Evolutionary conservation across 2,888 invertebrate genomes (phyloP).

Genomic region (Exephanes ischioxanthus): DNA sequence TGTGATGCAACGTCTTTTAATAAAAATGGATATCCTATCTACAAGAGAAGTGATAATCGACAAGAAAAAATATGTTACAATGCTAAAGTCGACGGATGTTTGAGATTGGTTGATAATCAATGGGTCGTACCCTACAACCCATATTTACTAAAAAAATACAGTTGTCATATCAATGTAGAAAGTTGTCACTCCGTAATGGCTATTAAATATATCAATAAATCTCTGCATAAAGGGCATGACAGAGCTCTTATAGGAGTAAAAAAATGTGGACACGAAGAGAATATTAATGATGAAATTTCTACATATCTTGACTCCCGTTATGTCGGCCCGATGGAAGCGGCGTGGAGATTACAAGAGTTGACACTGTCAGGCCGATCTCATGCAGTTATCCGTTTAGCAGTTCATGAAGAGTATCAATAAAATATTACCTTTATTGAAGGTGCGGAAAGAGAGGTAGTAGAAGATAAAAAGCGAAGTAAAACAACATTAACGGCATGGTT

Average conservation of each 20-base stretch:
- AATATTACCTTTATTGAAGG: no score
- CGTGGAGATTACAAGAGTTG: no score
- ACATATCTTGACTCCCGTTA: slow-evolving; percentile 6
- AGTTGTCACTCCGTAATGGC: slow-evolving; percentile 17
- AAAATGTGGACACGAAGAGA: neutral
- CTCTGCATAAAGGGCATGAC: slow-evolving; percentile 4
- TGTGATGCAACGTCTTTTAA: neutral
- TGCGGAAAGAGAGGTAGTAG: no score
- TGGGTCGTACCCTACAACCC: slow-evolving; percentile 20
- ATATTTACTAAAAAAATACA: slow-evolving; percentile 13
- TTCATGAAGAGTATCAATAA: no score
- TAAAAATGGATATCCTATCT: slow-evolving; percentile 16
- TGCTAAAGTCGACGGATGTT: slow-evolving; percentile 12
- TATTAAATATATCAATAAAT: slow-evolving; percentile 14
- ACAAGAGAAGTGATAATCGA: slow-evolving; percentile 7
- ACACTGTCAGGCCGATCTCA: no score
- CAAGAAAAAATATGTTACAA: slow-evolving; percentile 18
- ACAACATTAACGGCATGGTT: no score
- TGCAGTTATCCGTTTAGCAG: no score
- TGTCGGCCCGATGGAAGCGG: neutral
- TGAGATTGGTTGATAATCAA: slow-evolving; percentile 27
- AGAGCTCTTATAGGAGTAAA: neutral
- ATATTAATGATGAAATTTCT: neutral
- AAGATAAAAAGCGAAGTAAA: no score
- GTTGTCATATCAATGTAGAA: slow-evolving; percentile 20